Evolutionary conservation across 2,888 invertebrate genomes (phyloP).

Genomic region (Exocentrus adspersus): DNA sequence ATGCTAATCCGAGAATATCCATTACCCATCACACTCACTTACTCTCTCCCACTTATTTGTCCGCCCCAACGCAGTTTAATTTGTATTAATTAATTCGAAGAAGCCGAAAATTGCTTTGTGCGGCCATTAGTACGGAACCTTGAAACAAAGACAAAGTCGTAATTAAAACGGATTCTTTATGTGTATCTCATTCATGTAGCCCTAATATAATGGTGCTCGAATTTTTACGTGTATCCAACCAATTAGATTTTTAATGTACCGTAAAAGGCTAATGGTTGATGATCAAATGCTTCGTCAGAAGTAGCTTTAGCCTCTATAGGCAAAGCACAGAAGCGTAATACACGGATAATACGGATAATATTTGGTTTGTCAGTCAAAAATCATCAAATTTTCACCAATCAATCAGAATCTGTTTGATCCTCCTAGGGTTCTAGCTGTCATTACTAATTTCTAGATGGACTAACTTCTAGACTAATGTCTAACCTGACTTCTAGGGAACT

Average conservation of each 20-base stretch:
- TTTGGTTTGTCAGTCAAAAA: too few relatives aligned
- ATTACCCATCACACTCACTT: background rate
- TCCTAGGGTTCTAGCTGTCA: too few relatives aligned
- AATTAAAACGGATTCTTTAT: conserved; percentile 31
- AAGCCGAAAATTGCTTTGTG: conserved; percentile 40
- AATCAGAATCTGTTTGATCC: too few relatives aligned
- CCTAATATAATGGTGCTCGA: conserved; percentile 34
- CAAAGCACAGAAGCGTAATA: too few relatives aligned
- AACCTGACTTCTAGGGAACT: too few relatives aligned
- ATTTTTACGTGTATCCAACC: conserved; percentile 34
- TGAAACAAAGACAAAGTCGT: conserved; percentile 42
- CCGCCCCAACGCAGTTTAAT: conserved; percentile 33
- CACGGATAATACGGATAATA: too few relatives aligned
- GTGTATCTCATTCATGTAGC: conserved; percentile 16
- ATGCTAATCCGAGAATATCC: conserved; percentile 10
- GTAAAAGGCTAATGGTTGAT: conserved; percentile 28
- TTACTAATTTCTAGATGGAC: too few relatives aligned
- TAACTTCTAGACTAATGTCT: too few relatives aligned
- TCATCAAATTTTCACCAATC: too few relatives aligned
- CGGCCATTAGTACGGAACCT: conserved; percentile 38
- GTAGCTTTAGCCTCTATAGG: background rate
- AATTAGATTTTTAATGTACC: conserved; percentile 39
- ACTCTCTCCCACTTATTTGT: background rate
- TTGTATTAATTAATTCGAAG: conserved; percentile 44
- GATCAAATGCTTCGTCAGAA: background rate